phyloP scores from a whole-genome alignment of 2,888 invertebrate species.

The Sclerodermus sp. region DNA sequence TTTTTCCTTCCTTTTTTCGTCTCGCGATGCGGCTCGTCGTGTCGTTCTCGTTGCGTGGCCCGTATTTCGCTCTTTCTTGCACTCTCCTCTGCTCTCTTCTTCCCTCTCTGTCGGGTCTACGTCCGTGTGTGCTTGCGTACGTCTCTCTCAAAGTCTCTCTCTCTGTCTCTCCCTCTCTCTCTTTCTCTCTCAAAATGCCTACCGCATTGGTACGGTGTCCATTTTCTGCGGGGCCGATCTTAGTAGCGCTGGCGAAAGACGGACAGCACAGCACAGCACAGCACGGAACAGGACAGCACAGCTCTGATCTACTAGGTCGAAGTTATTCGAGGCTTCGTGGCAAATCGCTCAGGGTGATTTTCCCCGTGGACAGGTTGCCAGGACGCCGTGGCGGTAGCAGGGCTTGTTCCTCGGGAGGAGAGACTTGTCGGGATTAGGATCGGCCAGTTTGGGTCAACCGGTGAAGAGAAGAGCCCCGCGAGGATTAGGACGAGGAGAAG shows the following conservation, averaged over 20 bases:
- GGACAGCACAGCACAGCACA: neutral
- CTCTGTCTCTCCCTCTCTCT: constrained; percentile 13
- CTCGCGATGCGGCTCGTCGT: constrained; percentile 18
- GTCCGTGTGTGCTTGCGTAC: too few species aligned
- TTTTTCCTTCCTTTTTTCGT: constrained; percentile 16
- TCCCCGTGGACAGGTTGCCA: neutral
- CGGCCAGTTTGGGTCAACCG: too few species aligned
- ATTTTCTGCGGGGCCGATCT: constrained; percentile 41
- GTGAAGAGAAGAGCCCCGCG: too few species aligned
- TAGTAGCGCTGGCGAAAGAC: too few species aligned
- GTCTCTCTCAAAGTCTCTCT: constrained; percentile 7
- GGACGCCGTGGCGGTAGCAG: neutral
- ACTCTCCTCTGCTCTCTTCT: constrained; percentile 8
- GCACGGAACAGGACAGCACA: neutral
- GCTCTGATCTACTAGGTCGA: neutral
- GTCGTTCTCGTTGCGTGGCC: constrained; percentile 19
- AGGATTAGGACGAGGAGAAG: constrained; percentile 4
- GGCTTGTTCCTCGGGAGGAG: too few species aligned
- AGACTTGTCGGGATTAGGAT: too few species aligned
- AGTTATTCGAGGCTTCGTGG: neutral
- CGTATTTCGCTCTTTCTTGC: constrained; percentile 11
- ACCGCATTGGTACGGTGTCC: constrained; percentile 46
- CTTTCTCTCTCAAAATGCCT: constrained; percentile 22
- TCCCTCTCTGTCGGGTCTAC: neutral
- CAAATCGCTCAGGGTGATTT: neutral